Base-by-base conservation (phyloP, 2,888 invertebrate genomes). In the Orthosia incerta region DNA sequence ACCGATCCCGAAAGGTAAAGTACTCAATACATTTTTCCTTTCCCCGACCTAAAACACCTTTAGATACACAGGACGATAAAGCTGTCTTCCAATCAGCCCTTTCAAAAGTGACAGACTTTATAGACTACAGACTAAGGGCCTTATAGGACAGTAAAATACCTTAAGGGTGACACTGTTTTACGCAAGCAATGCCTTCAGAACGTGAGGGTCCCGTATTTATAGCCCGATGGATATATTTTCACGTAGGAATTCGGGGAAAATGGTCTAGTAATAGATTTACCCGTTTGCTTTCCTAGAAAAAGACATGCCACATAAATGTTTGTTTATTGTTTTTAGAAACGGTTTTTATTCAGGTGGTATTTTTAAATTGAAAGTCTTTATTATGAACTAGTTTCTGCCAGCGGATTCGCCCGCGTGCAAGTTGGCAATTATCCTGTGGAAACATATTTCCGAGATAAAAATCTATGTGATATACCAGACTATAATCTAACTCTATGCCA, bases 81-180 rank as follows among this genome's bases (percentile, higher is more conserved):
- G 61, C 69, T 78, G 76, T 64, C 74, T 74, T 56, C 74, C 76
- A 75, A 85, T 85, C 85, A 76, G 74, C 70, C 85, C 79, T 85
- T 85, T 79, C 74, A 86, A 76, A 79, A 77, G 71, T 66, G 72
- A 68, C 74, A 74, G 46, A 79, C 64, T 84, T 85, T 85, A 85
- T 85, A 64, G 71, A 71, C 83, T 74, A 78, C 55, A 63, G 76
- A 76, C 73, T 79, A 70, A 79, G 68, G 65, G 66, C 56, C 73
- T 71, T 70, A 77, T 63, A 74, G 73, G 31, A 53, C 60, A 63
- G 85, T 85, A 86, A 85, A 86, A 74, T 82, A 76, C 80, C 75
- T 82, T 79, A 71, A 74, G 70, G 76, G 66, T 85, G 79, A 86
- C 85, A 85, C 68, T 79, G 77, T 86, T 86, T 74, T 77, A 85